A percentile compares a stretch with the other conserved stretches of the same genome.
These are phyloP conservation scores for Diachrysia chrysitis DNA, from an alignment of 2,888 invertebrate genomes.

Conservation along the genomic window DNA sequence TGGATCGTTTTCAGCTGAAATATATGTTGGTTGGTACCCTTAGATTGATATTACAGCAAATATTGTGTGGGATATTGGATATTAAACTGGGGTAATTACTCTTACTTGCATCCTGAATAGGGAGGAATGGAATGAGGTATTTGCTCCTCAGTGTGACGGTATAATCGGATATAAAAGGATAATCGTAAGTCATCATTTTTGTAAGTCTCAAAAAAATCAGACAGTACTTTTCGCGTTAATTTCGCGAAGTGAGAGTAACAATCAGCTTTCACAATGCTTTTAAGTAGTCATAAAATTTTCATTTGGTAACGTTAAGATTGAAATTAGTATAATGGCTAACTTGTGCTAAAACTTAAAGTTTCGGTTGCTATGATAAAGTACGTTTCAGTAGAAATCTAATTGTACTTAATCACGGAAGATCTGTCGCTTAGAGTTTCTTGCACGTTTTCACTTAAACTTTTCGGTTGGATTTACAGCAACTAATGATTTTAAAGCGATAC, in stretches of 20 bases:
- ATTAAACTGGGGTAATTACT: background rate
- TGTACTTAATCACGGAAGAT: slow-evolving; percentile 46
- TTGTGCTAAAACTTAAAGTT: slow-evolving; percentile 28
- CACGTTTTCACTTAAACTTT: slow-evolving; percentile 40
- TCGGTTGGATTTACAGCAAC: slow-evolving; percentile 44
- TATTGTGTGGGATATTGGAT: background rate
- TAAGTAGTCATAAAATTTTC: background rate
- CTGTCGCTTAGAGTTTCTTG: slow-evolving; percentile 46
- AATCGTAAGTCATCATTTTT: background rate
- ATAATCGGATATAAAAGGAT: background rate
- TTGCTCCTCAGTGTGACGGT: background rate
- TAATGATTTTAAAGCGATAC: slow-evolving; percentile 39
- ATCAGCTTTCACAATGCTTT: background rate
- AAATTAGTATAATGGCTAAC: slow-evolving; percentile 5
- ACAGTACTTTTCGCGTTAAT: no score
- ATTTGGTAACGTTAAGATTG: background rate
- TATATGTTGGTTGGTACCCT: background rate
- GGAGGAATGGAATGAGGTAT: background rate
- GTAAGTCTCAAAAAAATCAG: no score
- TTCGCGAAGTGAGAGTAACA: background rate
- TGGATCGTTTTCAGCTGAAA: slow-evolving; percentile 18
- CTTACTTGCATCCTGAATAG: background rate
- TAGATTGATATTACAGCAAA: background rate
- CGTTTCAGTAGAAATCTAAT: slow-evolving; percentile 44
- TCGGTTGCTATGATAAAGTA: slow-evolving; percentile 37